These are phyloP conservation scores for Dermatophagoides farinae DNA, from an alignment of 1,140 invertebrate species.

Conservation along the genomic window DNA sequence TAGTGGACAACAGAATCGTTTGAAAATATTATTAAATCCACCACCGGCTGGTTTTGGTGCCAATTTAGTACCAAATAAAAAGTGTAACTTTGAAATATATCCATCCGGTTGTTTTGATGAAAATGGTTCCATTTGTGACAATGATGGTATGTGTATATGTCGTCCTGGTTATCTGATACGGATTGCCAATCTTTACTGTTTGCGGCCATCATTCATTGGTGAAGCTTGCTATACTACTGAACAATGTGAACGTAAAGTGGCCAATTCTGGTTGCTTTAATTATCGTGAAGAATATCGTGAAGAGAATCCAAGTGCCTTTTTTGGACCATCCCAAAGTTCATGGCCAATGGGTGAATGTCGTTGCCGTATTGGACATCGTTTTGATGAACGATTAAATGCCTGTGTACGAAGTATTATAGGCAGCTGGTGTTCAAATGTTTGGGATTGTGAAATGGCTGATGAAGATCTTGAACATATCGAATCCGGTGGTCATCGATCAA, in stretches of 20 bases:
- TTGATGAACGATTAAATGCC: neutral
- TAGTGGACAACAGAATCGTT: neutral
- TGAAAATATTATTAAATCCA: constrained; percentile 2
- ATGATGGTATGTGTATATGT: constrained; percentile 1
- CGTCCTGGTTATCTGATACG: neutral
- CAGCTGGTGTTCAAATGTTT: constrained; percentile 11
- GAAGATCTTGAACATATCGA: neutral
- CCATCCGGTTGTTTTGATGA: constrained; percentile 7
- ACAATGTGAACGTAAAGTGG: neutral
- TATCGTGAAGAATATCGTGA: constrained; percentile 11
- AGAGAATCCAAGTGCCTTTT: constrained; percentile 12
- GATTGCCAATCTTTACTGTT: neutral
- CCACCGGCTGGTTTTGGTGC: neutral
- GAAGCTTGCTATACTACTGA: constrained; percentile 4
- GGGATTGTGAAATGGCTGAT: constrained; percentile 4
- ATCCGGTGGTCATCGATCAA: neutral
- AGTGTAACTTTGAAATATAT: constrained; percentile 1
- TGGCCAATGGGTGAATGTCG: constrained; percentile 11
- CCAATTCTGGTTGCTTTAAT: constrained; percentile 5
- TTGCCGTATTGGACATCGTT: constrained; percentile 7
- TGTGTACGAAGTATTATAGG: constrained; percentile 1
- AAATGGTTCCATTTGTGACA: constrained; percentile 5
- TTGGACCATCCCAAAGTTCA: neutral
- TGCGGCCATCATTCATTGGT: constrained; percentile 4
- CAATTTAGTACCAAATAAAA: neutral